Conservation (phyloP, 1,140 invertebrate species). For the Cydia amplana region DNA sequence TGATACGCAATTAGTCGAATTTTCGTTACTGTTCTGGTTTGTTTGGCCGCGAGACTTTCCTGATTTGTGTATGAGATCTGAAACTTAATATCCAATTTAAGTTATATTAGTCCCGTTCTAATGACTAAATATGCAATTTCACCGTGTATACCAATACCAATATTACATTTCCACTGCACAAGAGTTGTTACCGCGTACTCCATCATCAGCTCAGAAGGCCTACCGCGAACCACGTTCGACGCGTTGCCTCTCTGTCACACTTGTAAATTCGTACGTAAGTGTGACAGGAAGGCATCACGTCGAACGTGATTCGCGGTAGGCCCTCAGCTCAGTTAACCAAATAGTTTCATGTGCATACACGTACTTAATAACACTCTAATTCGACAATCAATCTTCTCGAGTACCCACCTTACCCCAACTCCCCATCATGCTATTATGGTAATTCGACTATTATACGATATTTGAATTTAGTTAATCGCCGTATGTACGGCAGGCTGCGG, state of each 20-base stretch:
- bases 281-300: too few species aligned
- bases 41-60: background rate
- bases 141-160: too few species aligned
- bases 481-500: background rate
- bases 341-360: conserved; percentile 13
- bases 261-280: too few species aligned
- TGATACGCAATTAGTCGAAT: background rate
- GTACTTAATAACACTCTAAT: conserved; percentile 23
- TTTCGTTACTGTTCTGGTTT: background rate
- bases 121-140: too few species aligned
- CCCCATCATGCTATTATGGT: conserved; percentile 19
- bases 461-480: conserved; percentile 19
- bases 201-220: background rate
- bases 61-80: background rate
- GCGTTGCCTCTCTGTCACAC: too few species aligned
- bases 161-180: too few species aligned
- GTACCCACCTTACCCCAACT: too few species aligned
- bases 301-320: too few species aligned
- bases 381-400: conserved; percentile 25
- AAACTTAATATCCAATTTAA: too few species aligned
- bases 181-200: background rate
- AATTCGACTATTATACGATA: conserved; percentile 25
- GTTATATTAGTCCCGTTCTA: too few species aligned
- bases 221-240: too few species aligned
- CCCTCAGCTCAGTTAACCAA: background rate